phyloP scores from a whole-genome alignment of 2,113 vertebrate species.

The Grus americana region DNA sequence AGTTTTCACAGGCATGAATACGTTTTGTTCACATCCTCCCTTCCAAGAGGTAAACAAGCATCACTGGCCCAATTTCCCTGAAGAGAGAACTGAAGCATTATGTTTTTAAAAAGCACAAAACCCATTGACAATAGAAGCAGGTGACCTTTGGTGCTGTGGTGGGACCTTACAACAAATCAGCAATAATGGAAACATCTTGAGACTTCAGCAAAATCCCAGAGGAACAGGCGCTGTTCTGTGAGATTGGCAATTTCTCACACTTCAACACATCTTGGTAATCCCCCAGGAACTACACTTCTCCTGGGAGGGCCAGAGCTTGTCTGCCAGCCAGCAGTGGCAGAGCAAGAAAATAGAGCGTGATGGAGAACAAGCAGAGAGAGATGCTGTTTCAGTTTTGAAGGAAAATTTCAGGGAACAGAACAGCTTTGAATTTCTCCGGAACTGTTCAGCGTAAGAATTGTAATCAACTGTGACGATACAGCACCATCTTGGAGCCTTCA shows the following conservation, averaged over 20 bases:
- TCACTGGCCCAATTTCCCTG: not conserved
- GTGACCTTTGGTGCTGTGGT: not conserved
- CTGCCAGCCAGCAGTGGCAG: not conserved
- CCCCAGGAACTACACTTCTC: not conserved
- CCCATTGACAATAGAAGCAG: not conserved
- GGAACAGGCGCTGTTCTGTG: not conserved
- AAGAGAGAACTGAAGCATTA: not conserved
- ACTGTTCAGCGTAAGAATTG: not conserved
- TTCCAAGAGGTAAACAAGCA: conserved; percentile 5
- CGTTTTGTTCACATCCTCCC: not conserved
- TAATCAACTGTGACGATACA: not conserved
- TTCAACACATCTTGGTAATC: not conserved
- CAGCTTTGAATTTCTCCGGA: conserved; percentile 22
- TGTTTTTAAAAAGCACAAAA: conserved; percentile 17
- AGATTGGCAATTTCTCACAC: not conserved
- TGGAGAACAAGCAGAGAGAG: not conserved
- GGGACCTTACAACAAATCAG: not conserved
- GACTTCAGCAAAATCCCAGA: conserved; percentile 17
- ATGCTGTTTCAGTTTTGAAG: not conserved
- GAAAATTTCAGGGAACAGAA: conserved; percentile 14
- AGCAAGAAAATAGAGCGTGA: not conserved
- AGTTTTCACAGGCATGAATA: conserved; percentile 18
- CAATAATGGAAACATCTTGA: not conserved
- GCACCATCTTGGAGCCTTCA: not conserved
- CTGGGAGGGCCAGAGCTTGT: not conserved